phyloP scores from a whole-genome alignment of 2,113 vertebrate genomes.

The Brachyistius frenatus region DNA sequence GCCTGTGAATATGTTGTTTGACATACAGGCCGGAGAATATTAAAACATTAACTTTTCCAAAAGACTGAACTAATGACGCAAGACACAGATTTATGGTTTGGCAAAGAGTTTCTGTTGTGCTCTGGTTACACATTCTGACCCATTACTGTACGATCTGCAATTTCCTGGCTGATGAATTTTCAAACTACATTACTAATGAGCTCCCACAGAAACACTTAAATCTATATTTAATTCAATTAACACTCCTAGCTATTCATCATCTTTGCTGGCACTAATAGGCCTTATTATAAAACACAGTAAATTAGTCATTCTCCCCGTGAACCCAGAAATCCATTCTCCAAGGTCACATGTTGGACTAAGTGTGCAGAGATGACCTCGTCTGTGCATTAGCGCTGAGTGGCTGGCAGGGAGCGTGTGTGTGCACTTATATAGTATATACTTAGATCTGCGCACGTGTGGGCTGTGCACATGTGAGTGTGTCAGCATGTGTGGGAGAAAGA shows the following conservation, averaged over 20 bases:
- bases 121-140: slow-evolving; percentile 32
- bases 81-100: slow-evolving; percentile 51
- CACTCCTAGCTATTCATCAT: slow-evolving; percentile 70
- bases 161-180: slow-evolving; percentile 68
- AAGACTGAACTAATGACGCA: slow-evolving; percentile 26
- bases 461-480: slow-evolving; percentile 13
- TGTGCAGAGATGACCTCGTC: slow-evolving; percentile 30
- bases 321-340: slow-evolving; percentile 57
- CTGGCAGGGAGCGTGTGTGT: slow-evolving; percentile 11
- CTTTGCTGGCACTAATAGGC: slow-evolving; percentile 69
- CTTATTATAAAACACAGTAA: slow-evolving; percentile 69
- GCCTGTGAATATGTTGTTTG: slow-evolving; percentile 24
- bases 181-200: slow-evolving; percentile 58
- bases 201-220: slow-evolving; percentile 66
- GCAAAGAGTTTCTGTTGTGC: slow-evolving; percentile 24
- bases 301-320: slow-evolving; percentile 67
- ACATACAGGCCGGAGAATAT: background rate
- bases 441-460: slow-evolving; percentile 28
- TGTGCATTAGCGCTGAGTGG: background rate
- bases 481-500: slow-evolving; percentile 6
- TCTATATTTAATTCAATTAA: slow-evolving; percentile 81
- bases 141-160: slow-evolving; percentile 49
- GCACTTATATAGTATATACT: background rate
- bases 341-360: slow-evolving; percentile 51
- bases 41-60: slow-evolving; percentile 11